Evolutionary conservation across 2,888 invertebrate species (phyloP).

Genomic region (Orthosia incerta): DNA sequence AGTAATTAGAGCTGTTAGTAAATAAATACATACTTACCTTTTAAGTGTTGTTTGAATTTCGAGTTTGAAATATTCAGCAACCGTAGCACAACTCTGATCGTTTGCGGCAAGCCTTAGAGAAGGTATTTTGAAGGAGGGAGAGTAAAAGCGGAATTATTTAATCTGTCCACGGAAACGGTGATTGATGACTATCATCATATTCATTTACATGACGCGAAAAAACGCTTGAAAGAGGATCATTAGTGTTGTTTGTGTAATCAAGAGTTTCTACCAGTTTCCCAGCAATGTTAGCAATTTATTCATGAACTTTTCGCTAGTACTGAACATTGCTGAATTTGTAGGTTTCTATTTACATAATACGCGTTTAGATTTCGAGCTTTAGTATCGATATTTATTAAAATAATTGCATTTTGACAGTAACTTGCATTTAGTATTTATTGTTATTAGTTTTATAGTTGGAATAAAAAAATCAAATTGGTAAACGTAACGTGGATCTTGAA

Average conservation of each 20-base stretch:
- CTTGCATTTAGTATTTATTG: constrained; percentile 28
- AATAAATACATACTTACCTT: not conserved
- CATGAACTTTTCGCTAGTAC: constrained; percentile 5
- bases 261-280: constrained; percentile 7
- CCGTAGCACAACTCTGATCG: not conserved
- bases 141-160: constrained; percentile 69
- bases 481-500: constrained; percentile 28
- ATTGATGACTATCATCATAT: constrained; percentile 66
- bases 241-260: constrained; percentile 59
- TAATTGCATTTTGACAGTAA: constrained; percentile 34
- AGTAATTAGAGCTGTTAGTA: not conserved
- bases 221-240: constrained; percentile 51
- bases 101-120: constrained; percentile 33
- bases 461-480: constrained; percentile 26
- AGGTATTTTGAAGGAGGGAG: constrained; percentile 56
- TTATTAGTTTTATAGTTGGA: constrained; percentile 16
- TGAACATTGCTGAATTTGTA: not conserved
- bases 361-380: constrained; percentile 23
- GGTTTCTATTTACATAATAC: constrained; percentile 28
- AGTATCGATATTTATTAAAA: constrained; percentile 22
- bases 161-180: constrained; percentile 70
- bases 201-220: constrained; percentile 65
- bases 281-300: constrained; percentile 26
- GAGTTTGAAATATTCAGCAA: not conserved
- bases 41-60: not conserved